Conservation (phyloP, 2,888 invertebrate genomes). For the Agrilus cyanescens region DNA sequence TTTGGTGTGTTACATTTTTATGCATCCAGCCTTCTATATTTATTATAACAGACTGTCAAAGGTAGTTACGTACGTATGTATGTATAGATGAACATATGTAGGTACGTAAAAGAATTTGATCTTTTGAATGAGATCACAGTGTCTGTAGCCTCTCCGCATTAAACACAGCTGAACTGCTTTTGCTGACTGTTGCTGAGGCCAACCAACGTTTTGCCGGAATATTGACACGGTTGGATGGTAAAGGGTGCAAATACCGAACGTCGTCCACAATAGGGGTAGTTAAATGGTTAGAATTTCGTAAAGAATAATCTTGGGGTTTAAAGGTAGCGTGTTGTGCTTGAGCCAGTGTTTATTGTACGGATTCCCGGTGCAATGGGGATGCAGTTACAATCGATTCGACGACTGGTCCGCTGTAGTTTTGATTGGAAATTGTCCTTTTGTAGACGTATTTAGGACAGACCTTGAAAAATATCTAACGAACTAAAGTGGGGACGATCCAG, state of each 20-base stretch:
- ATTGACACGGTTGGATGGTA: conserved; percentile 2
- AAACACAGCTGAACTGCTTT: not conserved
- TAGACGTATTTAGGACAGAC: conserved; percentile 32
- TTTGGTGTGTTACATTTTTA: too few relatives aligned
- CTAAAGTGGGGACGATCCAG: conserved; percentile 23
- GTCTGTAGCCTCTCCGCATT: too few relatives aligned
- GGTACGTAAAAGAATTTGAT: too few relatives aligned
- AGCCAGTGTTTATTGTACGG: conserved; percentile 1
- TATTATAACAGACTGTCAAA: too few relatives aligned
- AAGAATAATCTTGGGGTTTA: conserved; percentile 24
- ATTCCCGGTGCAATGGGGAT: conserved; percentile 5
- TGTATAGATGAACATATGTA: too few relatives aligned
- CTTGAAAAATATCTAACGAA: conserved; percentile 35
- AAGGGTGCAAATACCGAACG: conserved; percentile 18
- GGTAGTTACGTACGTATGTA: too few relatives aligned
- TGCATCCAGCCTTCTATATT: too few relatives aligned
- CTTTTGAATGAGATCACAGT: too few relatives aligned
- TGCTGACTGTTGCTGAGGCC: conserved; percentile 4
- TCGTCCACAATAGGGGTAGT: conserved; percentile 27
- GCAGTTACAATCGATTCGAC: conserved; percentile 2
- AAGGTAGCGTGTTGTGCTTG: conserved; percentile 15
- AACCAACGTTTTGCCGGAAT: not conserved
- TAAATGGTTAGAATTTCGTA: conserved; percentile 27
- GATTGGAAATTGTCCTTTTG: conserved; percentile 35
- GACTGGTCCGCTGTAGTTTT: conserved; percentile 25